Conservation (phyloP, 2,888 invertebrate genomes). For the Slavum lentiscoides region DNA sequence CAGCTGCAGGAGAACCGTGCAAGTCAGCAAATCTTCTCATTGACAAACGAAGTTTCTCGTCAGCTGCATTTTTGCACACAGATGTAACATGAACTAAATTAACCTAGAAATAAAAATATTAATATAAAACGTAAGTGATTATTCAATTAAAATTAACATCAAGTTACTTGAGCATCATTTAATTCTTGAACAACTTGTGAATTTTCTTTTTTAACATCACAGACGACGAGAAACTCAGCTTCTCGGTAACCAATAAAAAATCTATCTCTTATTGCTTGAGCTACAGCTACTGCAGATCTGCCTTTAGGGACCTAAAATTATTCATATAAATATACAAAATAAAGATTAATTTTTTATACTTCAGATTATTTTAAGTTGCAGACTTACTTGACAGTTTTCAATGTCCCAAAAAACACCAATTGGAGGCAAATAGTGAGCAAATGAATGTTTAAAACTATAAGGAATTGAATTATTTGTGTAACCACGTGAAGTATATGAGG, state of each 20-base stretch:
- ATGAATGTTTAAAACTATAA: slow-evolving; percentile 39
- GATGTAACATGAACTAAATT: slow-evolving; percentile 84
- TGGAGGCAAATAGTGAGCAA: slow-evolving; percentile 63
- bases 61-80: slow-evolving; percentile 85
- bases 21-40: slow-evolving; percentile 82
- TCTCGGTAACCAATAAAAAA: slow-evolving; percentile 78
- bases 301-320: slow-evolving; percentile 72
- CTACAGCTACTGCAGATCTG: slow-evolving; percentile 78
- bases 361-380: not conserved
- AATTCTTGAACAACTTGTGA: slow-evolving; percentile 77
- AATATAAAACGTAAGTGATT: not conserved
- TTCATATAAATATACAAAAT: not conserved
- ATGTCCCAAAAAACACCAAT: slow-evolving; percentile 93
- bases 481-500: slow-evolving; percentile 37
- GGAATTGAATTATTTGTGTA: slow-evolving; percentile 37
- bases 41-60: slow-evolving; percentile 83
- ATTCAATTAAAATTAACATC: not conserved
- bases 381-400: slow-evolving; percentile 78
- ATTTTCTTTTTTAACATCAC: slow-evolving; percentile 83
- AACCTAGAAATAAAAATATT: slow-evolving; percentile 64
- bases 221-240: slow-evolving; percentile 86
- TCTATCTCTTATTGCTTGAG: slow-evolving; percentile 73
- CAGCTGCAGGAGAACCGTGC: slow-evolving; percentile 69
- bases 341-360: not conserved
- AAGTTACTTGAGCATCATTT: slow-evolving; percentile 77